Evolutionary conservation across 2,113 vertebrate species (phyloP), one percentile per base, ranked within the genome.

Genomic region (Monopterus albus): DNA sequence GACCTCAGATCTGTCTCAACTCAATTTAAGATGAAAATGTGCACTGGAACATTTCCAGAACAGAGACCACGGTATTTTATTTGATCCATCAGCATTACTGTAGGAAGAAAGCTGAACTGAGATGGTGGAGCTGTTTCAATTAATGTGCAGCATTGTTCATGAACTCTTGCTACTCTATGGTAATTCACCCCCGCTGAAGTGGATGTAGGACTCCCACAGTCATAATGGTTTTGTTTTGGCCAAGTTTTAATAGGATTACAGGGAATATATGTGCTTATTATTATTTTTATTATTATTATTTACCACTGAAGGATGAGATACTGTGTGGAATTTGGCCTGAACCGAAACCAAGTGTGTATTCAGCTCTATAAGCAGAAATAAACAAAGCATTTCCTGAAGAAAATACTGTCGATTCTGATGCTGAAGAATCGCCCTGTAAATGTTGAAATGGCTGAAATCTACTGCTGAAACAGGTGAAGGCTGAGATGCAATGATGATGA

Each of bases 161-260:
- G 79, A 90, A 87, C 79, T 83, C 83, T 58, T 83, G 77, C 73
- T 75, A 61, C 76, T 82, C 77, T 52, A 72, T 71, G 71, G 80
- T 85, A 87, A 91, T 91, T 85, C 76, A 75, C 70, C 75, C 89
- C 68, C 45, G 75, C 70, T 86, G 83, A 79, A 88, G 89, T 86
- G 77, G 80, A 81, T 74, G 78, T 57, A 62, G 67, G 75, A 75
- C 80, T 84, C 72, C 79, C 53, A 49, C 39, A 70, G 82, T 84
- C 79, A 23, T 84, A 86, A 89, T 85, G 74, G 78, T 79, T 66
- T 90, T 67, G 67, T 88, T 89, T 88, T 86, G 66, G 68, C 57
- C 55, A 72, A 74, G 62, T 88, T 87, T 87, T 84, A 90, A 92
- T 83, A 83, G 83, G 86, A 90, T 88, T 88, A 89, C 35, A 36